Evolutionary conservation across 2,888 invertebrate species (phyloP), one percentile per base, ranked within the genome.

Genomic region (Perithous albicinctus): DNA sequence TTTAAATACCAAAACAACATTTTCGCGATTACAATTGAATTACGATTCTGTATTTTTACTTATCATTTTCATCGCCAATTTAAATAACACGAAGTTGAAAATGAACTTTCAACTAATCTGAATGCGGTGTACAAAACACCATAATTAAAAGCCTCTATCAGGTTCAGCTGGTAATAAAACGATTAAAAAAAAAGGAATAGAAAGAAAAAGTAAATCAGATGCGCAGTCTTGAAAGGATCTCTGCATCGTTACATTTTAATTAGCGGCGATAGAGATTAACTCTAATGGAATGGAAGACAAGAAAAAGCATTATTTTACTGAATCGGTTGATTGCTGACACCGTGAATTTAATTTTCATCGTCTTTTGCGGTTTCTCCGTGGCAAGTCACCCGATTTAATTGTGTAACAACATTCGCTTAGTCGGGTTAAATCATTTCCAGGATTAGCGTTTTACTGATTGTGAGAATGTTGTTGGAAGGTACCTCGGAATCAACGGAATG

Each of bases 171-270:
- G 41, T n/a, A 41, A 18, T 48, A 69, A 63, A 69, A 77, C 69
- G 32, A 70, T 18, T 35, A n/a, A 12, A 46, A 72, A 48, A 70
- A 32, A 23, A 46, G 69, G 35, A 69, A 20, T 48, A 48, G 20
- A 18, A 15, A 18, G 29, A 41, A 18, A 32, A 35, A 20, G 38
- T 32, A 18, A 48, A 12, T 29, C 41, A 54, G 29, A 46, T 15
- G 32, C 43, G 8, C 12, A 46, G 48, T 46, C 26, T 59, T 32
- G 61, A 63, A 67, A 15, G 66, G n/a, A 66, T 75, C 23, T 89
- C 23, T 89, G 89, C 89, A 90, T 88, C 87, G 88, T 85, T 89
- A 91, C 88, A 89, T 89, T 91, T 91, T 91, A 92, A 91, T 91
- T 91, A 90, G 89, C 86, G 82, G 66, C 74, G 59, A 73, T 78